Evolutionary conservation across 37 sponge, comb jelly and placozoan species (phyloP), one percentile per base, ranked within the genome.

Genomic region (Hormiphora californensis): DNA sequence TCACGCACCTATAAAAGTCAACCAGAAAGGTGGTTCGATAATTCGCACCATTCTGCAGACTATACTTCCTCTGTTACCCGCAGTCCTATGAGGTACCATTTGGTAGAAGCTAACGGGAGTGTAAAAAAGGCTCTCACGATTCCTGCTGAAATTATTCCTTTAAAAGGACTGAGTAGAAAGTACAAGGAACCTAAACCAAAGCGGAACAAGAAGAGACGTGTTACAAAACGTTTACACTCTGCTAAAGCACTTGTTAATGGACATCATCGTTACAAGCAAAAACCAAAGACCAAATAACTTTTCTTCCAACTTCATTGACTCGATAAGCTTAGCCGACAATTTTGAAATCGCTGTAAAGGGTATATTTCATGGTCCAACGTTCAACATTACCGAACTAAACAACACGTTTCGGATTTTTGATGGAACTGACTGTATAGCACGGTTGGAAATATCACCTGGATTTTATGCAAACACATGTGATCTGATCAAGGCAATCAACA

Each of bases 21-120:
- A 40, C 1, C 81, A 73, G 43, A 37, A 73, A 73, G 81, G 81
- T 15, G 81, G 81, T 5, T 73, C 81, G 35, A 43, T 73, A 43
- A 43, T 73, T 46, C 40, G 43, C 3, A 73, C 81, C 12, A 28
- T 73, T 4, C 81, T 73, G 7, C 40, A 36, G 21, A 73, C 44
- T 11, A 22, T 73, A 28, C 27, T 73, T n/a, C 81, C 81, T 9
- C 81, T 73, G 11, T 43, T 73, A 36, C 81, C 81, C 12, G 43
- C 43, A 46, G 4, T 73, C 22, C 23, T 73, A 1, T 73, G 38
- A 65, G n/a, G n/a, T 65, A 17, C 37, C 8, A 4, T 19, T 34
- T 17, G 32, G 35, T 34, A 65, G 12, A 33, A 33, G 37, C 35
- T 36, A 11, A 30, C 37, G 8, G 3, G 37, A 19, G 12, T 65